Percentiles rank a stretch among this genome's conserved stretches.
Conservation (phyloP, 2,113 vertebrate genomes). For the Ochotona princeps region DNA sequence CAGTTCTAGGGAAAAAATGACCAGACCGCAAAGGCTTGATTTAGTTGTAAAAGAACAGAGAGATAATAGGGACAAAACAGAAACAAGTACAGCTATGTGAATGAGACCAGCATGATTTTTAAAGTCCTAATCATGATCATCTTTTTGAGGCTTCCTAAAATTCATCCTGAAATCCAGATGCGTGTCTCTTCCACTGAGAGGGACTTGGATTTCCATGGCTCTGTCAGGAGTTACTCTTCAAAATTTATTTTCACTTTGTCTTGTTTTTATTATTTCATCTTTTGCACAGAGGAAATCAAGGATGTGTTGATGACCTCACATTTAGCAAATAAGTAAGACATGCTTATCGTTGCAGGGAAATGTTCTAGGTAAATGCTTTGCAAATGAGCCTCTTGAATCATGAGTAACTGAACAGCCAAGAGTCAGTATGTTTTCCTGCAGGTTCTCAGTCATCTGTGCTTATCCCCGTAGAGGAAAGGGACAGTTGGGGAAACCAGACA, state of each 20-base stretch:
- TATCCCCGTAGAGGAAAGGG: slow-evolving; percentile 70
- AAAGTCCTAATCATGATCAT: too few species aligned
- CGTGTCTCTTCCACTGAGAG: too few species aligned
- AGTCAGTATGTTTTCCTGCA: slow-evolving; percentile 78
- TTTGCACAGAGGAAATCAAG: slow-evolving; percentile 69
- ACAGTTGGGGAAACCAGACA: slow-evolving; percentile 56
- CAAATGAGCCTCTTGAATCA: slow-evolving; percentile 77
- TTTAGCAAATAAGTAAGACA: slow-evolving; percentile 80
- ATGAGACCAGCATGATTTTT: too few species aligned
- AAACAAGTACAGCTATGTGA: too few species aligned
- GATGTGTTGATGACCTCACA: slow-evolving; percentile 38
- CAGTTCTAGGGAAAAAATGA: slow-evolving; percentile 63
- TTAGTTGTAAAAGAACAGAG: slow-evolving; percentile 68
- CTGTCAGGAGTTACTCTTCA: slow-evolving; percentile 10
- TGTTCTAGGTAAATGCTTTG: slow-evolving; percentile 75
- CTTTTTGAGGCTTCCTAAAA: too few species aligned
- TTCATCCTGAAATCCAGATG: too few species aligned
- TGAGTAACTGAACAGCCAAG: slow-evolving; percentile 76
- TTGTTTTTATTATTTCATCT: background rate
- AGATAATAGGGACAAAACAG: too few species aligned
- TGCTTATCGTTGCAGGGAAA: slow-evolving; percentile 78
- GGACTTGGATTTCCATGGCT: slow-evolving; percentile 28
- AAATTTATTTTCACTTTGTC: slow-evolving; percentile 23
- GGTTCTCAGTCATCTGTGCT: slow-evolving; percentile 62
- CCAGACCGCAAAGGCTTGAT: slow-evolving; percentile 77